Conservation (phyloP, 2,113 vertebrate genomes). For the Hydrochoerus hydrochaeris region DNA sequence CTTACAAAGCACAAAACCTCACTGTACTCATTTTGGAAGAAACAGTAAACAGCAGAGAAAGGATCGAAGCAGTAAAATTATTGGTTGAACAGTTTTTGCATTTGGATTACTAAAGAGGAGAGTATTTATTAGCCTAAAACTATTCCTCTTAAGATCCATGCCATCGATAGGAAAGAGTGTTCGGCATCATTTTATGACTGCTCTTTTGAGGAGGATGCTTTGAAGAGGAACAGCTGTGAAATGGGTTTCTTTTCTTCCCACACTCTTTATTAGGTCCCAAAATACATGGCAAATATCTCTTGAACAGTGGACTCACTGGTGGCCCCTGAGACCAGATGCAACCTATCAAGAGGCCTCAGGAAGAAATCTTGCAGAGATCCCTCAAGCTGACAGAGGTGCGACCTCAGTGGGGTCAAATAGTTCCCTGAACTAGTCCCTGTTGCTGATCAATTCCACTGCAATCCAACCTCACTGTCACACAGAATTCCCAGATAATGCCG, state of each 20-base stretch:
- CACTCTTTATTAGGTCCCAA: background rate
- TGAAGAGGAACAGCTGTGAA: background rate
- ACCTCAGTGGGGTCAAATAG: background rate
- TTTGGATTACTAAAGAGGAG: background rate
- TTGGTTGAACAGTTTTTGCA: background rate
- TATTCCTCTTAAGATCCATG: background rate
- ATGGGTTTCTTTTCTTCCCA: slow-evolving; percentile 34
- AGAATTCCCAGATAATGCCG: slow-evolving; percentile 70
- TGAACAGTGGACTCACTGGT: background rate
- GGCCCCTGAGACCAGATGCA: background rate
- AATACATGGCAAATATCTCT: background rate
- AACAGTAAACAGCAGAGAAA: background rate
- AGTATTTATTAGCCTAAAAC: background rate
- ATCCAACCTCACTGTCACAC: slow-evolving; percentile 60
- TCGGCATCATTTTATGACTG: background rate
- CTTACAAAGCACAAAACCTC: background rate
- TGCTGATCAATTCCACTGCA: slow-evolving; percentile 55
- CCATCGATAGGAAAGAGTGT: background rate
- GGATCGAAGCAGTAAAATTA: background rate
- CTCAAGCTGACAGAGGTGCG: slow-evolving; percentile 42
- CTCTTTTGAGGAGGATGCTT: background rate
- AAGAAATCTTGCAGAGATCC: slow-evolving; percentile 55
- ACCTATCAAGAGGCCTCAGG: background rate
- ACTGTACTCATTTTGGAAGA: background rate
- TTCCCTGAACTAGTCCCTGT: slow-evolving; percentile 64